phyloP scores from a whole-genome alignment of 2,888 invertebrate genomes.

The Mimumesa dahlbomi region DNA sequence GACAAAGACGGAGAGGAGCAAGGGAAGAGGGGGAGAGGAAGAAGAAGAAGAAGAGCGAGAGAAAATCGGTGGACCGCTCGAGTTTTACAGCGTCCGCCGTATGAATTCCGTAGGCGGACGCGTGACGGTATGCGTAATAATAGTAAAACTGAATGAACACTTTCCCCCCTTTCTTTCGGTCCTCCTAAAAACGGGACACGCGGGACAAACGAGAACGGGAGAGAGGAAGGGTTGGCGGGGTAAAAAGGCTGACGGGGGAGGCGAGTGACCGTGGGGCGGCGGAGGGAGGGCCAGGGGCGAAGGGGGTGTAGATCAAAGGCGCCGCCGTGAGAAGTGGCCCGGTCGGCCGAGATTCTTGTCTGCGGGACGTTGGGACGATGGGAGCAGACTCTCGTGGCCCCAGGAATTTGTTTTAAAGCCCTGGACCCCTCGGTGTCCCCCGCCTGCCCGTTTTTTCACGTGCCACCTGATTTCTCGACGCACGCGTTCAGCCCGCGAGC shows the following conservation, averaged over 20 bases:
- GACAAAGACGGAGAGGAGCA: constrained; percentile 15
- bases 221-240: constrained; percentile 43
- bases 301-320: constrained; percentile 77
- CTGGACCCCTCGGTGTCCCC: constrained; percentile 61
- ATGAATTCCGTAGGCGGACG: constrained; percentile 55
- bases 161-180: constrained; percentile 37
- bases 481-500: too few species aligned
- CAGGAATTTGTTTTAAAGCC: constrained; percentile 76
- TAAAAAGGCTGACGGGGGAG: constrained; percentile 59
- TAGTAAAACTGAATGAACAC: constrained; percentile 77
- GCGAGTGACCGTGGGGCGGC: constrained; percentile 65
- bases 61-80: constrained; percentile 11
- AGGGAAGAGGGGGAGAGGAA: constrained; percentile 12
- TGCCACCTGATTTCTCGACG: constrained; percentile 37
- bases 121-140: constrained; percentile 77
- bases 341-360: constrained; percentile 79
- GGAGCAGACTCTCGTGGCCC: constrained; percentile 65
- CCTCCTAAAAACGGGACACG: constrained; percentile 5
- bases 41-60: constrained; percentile 7
- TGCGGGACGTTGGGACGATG: constrained; percentile 73
- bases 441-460: too few species aligned
- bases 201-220: constrained; percentile 20
- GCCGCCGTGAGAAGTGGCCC: constrained; percentile 79
- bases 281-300: constrained; percentile 68
- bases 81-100: constrained; percentile 6